These are phyloP conservation scores for Cantharis nigra DNA, from an alignment of 2,888 invertebrate species.

Conservation along the genomic window DNA sequence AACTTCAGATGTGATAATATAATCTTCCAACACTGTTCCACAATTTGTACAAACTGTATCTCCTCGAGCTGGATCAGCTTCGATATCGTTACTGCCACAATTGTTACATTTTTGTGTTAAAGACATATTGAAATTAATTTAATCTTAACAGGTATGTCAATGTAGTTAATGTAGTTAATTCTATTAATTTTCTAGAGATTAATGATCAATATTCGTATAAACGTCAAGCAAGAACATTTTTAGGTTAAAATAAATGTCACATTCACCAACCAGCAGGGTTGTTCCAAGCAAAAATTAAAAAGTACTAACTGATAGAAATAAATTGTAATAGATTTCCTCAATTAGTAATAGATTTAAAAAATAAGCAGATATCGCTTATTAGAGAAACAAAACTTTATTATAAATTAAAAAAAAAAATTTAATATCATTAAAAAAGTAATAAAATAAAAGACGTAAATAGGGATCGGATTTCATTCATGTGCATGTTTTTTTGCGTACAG, in stretches of 20 bases:
- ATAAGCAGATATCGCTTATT: too few relatives aligned
- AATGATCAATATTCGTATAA: background rate
- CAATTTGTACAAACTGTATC: constrained; percentile 96
- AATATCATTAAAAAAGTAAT: too few relatives aligned
- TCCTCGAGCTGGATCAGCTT: constrained; percentile 91
- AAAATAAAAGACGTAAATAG: too few relatives aligned
- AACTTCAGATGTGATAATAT: constrained; percentile 94
- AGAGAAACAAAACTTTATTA: too few relatives aligned
- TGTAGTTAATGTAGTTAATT: background rate
- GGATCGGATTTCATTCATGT: too few relatives aligned
- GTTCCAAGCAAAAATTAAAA: too few relatives aligned
- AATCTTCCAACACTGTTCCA: constrained; percentile 94
- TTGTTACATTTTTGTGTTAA: constrained; percentile 82
- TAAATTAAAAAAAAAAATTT: too few relatives aligned
- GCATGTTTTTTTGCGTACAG: too few relatives aligned
- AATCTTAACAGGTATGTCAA: background rate
- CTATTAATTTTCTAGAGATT: background rate
- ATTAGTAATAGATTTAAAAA: too few relatives aligned
- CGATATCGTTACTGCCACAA: constrained; percentile 89
- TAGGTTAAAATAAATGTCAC: background rate
- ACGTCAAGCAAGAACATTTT: background rate
- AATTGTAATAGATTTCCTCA: too few relatives aligned
- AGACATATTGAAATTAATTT: constrained; percentile 47
- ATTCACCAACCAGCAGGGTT: background rate
- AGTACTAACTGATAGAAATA: too few relatives aligned